Evolutionary conservation across 2,888 invertebrate genomes (phyloP).

Genomic region (Omphaloscelis lunosa): DNA sequence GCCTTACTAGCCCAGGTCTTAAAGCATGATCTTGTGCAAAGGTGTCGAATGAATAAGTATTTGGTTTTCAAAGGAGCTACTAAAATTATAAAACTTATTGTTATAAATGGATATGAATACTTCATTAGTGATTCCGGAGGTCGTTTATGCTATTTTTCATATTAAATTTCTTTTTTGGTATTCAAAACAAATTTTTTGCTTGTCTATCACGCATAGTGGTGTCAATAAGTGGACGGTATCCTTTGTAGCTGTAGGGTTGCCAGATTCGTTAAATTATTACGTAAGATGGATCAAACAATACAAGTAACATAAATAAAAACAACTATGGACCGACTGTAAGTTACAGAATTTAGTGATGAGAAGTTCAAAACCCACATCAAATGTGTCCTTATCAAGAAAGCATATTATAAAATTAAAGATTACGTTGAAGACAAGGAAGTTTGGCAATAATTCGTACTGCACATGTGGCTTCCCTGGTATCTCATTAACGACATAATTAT

Average conservation of each 20-base stretch:
- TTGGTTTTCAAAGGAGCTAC: slow-evolving; percentile 3
- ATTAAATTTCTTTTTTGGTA: background rate
- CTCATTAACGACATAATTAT: no score
- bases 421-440: no score
- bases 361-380: no score
- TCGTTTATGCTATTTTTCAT: slow-evolving; percentile 6
- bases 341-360: no score
- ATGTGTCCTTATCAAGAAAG: no score
- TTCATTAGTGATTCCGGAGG: slow-evolving; percentile 27
- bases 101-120: slow-evolving; percentile 7
- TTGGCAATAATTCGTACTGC: no score
- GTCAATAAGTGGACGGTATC: background rate
- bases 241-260: slow-evolving; percentile 13
- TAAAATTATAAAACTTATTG: background rate
- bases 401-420: no score
- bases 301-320: background rate
- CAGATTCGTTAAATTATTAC: slow-evolving; percentile 5
- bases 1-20: background rate
- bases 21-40: background rate
- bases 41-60: background rate
- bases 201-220: slow-evolving; percentile 2
- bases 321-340: no score
- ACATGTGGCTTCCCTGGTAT: no score
- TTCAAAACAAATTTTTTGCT: slow-evolving; percentile 1
- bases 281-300: background rate